A percentile compares a stretch with the other conserved stretches of the same genome.
Conservation (phyloP, 1,140 invertebrate species). For the Camponotus floridanus region DNA sequence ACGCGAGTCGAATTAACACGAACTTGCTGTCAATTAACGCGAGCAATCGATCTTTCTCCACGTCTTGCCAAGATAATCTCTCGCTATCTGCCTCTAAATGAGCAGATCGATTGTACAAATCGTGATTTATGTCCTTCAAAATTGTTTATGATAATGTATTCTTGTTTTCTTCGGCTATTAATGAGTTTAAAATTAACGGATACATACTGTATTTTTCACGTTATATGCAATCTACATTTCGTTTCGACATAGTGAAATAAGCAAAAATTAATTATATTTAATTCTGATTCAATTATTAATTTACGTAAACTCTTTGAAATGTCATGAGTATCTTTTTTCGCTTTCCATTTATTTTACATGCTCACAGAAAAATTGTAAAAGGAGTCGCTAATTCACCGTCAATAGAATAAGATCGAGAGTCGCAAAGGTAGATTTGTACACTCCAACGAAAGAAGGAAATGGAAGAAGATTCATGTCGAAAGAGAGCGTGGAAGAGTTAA, state of each 20-base stretch:
- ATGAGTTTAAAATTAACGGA: not conserved
- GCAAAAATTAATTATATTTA: too few relatives aligned
- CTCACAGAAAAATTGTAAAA: not conserved
- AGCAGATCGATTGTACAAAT: not conserved
- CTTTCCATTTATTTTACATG: not conserved
- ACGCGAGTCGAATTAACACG: not conserved
- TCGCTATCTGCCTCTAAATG: constrained; percentile 15
- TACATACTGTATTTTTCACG: not conserved
- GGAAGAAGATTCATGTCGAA: constrained; percentile 34
- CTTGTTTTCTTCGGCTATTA: not conserved
- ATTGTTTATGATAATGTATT: not conserved
- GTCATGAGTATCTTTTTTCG: not conserved
- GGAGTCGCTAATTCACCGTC: constrained; percentile 41
- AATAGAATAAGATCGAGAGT: constrained; percentile 64
- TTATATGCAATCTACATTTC: not conserved
- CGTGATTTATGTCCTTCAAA: not conserved
- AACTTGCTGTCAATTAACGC: constrained; percentile 76
- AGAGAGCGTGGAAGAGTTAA: constrained; percentile 73
- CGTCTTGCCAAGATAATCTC: constrained; percentile 8
- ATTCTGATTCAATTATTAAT: too few relatives aligned
- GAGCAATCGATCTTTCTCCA: constrained; percentile 74
- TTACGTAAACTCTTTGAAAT: not conserved
- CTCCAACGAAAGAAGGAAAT: constrained; percentile 39
- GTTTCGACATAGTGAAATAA: too few relatives aligned
- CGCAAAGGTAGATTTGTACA: constrained; percentile 39